Evolutionary conservation across 2,888 invertebrate species (phyloP), one percentile per base, ranked within the genome.

Genomic region (Amblyjoppa fuscipennis): DNA sequence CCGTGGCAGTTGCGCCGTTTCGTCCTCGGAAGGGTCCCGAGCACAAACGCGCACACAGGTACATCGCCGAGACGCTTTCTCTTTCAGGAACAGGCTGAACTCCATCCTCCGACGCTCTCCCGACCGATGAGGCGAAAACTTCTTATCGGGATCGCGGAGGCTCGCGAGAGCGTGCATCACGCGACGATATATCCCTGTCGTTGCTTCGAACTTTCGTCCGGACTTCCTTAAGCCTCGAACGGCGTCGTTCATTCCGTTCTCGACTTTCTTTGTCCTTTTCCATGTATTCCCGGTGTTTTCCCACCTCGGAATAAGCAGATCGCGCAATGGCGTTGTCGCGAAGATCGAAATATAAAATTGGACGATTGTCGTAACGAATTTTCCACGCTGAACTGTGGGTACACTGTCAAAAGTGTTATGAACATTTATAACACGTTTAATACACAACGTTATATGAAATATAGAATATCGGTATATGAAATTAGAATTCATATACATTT

Each of bases 111-210:
- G 94, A 91, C 94, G 93, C 89, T 95, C 94, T 87, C 92, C 92
- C 87, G 93, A 94, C 87, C 88, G 85, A 78, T 94, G 94, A 84
- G 83, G 87, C 38, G 94, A 41, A 95, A 85, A 87, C 87, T 87
- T 85, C 83, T 86, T 87, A 86, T 86, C 88, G 66, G 75, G 81
- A 87, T 88, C 74, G 51, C 11, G 61, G 71, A 31, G 25, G 82
- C 59, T 68, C 51, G 56, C 71, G 74, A 77, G 53, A 78, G 64
- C 34, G 64, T 53, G 53, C 53, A 53, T 31, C 79, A 61, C 56
- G 20, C n/a, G 61, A 76, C 77, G 78, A 87, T 87, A 83, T 84
- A 86, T 85, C 41, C 41, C 41, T 41, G 41, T 41, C 41, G 41
- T 41, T 61, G 13, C 28, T 82, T 70, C 45, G 56, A 71, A 86